phyloP scores from a whole-genome alignment of 64 coral and sea anemone genomes.

The Trachythela sp. region DNA sequence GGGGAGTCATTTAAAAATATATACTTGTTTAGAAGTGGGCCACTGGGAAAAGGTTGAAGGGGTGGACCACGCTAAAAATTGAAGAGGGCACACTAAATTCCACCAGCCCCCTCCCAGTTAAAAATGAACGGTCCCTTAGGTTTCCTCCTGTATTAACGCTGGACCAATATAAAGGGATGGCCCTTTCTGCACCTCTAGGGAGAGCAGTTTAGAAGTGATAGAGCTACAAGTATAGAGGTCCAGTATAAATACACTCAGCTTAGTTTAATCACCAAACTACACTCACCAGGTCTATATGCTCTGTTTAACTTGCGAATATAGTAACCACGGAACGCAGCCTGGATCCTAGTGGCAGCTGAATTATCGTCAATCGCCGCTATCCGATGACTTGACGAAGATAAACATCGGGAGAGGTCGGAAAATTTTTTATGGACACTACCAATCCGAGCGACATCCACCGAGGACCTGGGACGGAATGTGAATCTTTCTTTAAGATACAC shows the following conservation, averaged over 20 bases:
- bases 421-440: constrained; percentile 51
- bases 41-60: too few species aligned
- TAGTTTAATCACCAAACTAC: background rate
- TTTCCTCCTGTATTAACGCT: too few species aligned
- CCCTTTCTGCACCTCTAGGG: too few species aligned
- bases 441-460: constrained; percentile 81
- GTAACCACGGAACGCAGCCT: constrained; percentile 75
- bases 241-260: background rate
- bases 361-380: constrained; percentile 60
- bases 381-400: constrained; percentile 34
- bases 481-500: constrained; percentile 66
- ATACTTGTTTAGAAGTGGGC: too few species aligned
- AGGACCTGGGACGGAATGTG: constrained; percentile 66
- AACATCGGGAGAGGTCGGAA: constrained; percentile 25
- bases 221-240: background rate
- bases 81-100: too few species aligned
- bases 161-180: too few species aligned
- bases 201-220: background rate
- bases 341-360: constrained; percentile 76
- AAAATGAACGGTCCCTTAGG: too few species aligned
- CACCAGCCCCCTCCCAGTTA: too few species aligned
- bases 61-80: too few species aligned
- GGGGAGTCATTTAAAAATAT: too few species aligned
- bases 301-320: constrained; percentile 71
- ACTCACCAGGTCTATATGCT: constrained; percentile 66